Conservation (phyloP, 1,140 invertebrate species). For the Aphis craccivora region DNA sequence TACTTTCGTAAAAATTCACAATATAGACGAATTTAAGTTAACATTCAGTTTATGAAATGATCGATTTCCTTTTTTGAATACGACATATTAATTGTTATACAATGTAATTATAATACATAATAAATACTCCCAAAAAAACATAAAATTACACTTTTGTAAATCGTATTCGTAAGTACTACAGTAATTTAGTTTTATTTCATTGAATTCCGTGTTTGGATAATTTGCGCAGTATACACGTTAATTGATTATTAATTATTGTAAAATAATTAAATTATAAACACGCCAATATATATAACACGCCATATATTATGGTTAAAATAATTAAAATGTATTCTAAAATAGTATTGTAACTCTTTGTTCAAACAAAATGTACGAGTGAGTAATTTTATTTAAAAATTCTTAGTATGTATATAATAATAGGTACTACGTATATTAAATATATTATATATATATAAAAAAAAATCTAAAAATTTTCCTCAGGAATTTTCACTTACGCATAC, state of each 20-base stretch:
- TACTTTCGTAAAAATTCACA: too few species aligned
- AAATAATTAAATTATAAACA: too few species aligned
- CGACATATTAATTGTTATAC: too few species aligned
- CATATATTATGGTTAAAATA: neutral
- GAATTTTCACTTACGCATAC: neutral
- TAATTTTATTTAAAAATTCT: neutral
- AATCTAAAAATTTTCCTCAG: neutral
- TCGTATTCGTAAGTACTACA: neutral
- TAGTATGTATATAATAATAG: neutral
- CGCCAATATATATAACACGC: too few species aligned
- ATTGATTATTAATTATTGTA: too few species aligned
- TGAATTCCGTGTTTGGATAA: neutral
- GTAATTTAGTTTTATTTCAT: neutral
- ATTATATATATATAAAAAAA: neutral
- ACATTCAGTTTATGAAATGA: too few species aligned
- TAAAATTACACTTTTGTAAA: neutral
- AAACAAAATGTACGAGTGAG: neutral
- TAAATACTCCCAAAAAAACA: neutral
- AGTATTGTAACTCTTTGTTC: neutral
- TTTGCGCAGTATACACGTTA: neutral
- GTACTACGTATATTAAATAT: neutral
- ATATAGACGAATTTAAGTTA: too few species aligned
- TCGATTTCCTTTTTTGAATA: too few species aligned
- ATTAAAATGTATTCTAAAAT: neutral
- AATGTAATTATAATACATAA: too few species aligned